These are phyloP conservation scores for Drosophila carrolli DNA, from an alignment of 1,140 invertebrate species.

Conservation along the genomic window DNA sequence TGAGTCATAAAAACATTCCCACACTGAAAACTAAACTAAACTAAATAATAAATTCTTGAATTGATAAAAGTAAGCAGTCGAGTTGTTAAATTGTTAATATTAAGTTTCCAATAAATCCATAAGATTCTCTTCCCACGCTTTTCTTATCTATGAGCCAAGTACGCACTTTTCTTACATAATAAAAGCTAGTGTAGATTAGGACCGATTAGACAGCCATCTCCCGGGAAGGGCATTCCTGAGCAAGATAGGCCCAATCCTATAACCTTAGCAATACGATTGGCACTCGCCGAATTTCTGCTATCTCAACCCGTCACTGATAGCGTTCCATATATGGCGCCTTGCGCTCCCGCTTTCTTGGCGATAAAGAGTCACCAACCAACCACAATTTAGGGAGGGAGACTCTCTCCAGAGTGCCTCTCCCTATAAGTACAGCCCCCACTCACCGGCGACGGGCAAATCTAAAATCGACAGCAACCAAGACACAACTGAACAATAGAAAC, in stretches of 20 bases:
- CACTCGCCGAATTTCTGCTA: conserved; percentile 40
- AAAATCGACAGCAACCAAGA: conserved; percentile 51
- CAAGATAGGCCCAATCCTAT: not conserved
- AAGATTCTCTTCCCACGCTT: conserved; percentile 10
- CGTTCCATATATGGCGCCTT: not conserved
- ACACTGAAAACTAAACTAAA: not conserved
- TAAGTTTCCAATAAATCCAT: not conserved
- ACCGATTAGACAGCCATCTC: conserved; percentile 11
- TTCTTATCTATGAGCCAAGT: conserved; percentile 5
- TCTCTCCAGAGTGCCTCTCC: conserved; percentile 11
- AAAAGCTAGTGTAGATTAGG: conserved; percentile 14
- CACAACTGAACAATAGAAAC: conserved; percentile 36
- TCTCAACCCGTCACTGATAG: conserved; percentile 44
- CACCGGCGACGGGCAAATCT: conserved; percentile 44
- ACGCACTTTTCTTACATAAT: conserved; percentile 28
- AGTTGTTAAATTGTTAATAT: too few relatives aligned
- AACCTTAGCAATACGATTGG: conserved; percentile 17
- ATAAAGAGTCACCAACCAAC: conserved; percentile 34
- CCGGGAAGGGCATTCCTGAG: conserved; percentile 13
- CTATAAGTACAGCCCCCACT: conserved; percentile 56
- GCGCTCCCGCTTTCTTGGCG: conserved; percentile 20
- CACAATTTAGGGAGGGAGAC: conserved; percentile 1
- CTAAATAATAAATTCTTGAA: not conserved
- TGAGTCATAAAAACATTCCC: conserved; percentile 22
- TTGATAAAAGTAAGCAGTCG: fast-evolving